Base-by-base conservation (phyloP, 2,888 invertebrate genomes). In the Acleris cristana region DNA sequence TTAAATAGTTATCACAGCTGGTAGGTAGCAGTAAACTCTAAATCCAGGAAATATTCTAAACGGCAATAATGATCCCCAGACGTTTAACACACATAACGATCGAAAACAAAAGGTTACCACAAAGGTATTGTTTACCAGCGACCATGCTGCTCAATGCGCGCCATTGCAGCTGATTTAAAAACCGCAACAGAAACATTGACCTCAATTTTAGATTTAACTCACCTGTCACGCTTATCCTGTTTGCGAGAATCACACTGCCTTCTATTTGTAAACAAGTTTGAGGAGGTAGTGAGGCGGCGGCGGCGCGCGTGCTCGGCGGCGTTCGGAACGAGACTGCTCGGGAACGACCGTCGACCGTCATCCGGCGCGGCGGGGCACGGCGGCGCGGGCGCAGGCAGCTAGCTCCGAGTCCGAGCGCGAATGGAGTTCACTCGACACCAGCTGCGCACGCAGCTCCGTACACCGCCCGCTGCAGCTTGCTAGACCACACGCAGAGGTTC, bases 191-290 rank as follows among this genome's bases (percentile, higher is more conserved):
- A 82, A 82, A 80, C 81, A 79, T 78, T 85, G 83, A 83, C 85
- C 87, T 84, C 83, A 79, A 85, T 86, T 77, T 72, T 73, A 80
- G 77, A 81, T 79, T 81, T 76, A 79, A 82, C 91, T 89, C 79
- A 90, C 91, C 87, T 84, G 81, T 83, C 84, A 84, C 82, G 81
- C 76, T 80, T 86, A 86, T 89, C 87, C 86, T 86, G 82, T 83
- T 82, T 77, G 79, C 80, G 74, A 76, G 77, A 80, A 65, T 78
- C 78, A 76, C 87, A 87, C 86, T 81, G 79, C 73, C 79, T 83
- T 82, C 74, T 85, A 85, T 87, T 87, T 87, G 86, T 90, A 88
- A 90, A 90, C 90, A 89, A 87, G 76, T 75, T 45, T 69, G 65
- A 65, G 59, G 67, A 53, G 69, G 74, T 64, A 70, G 67, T 69